phyloP scores from a whole-genome alignment of 2,797 vertebrate species.

The Pangasius macronema region DNA sequence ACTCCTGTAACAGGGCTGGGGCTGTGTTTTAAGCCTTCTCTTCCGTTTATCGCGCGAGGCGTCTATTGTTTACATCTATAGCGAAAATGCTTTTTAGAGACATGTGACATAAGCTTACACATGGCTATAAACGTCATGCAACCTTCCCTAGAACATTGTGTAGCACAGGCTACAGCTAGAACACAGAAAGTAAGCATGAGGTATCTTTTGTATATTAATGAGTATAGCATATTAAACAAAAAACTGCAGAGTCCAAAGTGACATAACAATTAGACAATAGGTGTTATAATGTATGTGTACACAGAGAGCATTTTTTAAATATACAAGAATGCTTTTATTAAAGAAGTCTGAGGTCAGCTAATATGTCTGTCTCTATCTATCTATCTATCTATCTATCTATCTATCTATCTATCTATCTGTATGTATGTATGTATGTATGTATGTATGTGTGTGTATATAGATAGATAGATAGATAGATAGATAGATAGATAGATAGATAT shows the following conservation, averaged over 20 bases:
- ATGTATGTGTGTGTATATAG: no score
- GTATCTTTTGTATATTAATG: background rate
- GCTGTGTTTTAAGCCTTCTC: background rate
- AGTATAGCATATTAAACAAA: background rate
- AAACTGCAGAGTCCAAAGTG: background rate
- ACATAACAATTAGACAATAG: background rate
- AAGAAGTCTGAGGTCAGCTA: no score
- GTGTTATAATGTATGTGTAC: background rate
- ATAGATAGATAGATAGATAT: no score
- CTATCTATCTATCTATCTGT: no score
- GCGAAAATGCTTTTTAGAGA: background rate
- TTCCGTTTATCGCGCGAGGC: background rate
- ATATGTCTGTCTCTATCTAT: no score
- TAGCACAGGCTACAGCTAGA: background rate
- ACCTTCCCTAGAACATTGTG: no score
- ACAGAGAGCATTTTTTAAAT: background rate
- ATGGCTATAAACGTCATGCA: no score
- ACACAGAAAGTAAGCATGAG: background rate
- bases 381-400: no score
- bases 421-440: no score
- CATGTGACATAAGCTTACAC: background rate
- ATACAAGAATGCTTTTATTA: background rate
- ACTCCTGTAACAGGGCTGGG: background rate
- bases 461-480: no score
- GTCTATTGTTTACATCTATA: background rate